Conservation (phyloP, 23 tunicate species). For the Diplosoma virens region DNA sequence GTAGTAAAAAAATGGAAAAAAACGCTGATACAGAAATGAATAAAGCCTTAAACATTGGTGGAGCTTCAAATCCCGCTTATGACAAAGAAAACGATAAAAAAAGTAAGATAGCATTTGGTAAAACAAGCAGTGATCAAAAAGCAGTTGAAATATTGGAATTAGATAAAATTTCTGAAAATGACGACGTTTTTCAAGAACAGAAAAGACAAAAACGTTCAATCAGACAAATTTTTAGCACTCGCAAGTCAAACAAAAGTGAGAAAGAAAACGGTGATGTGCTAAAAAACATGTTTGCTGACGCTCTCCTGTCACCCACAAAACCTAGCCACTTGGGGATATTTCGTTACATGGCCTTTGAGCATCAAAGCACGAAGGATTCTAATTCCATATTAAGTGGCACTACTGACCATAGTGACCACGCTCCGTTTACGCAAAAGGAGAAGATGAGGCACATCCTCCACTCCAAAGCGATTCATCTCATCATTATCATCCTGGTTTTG, state of each 20-base stretch:
- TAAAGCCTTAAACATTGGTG: too few relatives aligned
- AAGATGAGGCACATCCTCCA: constrained; percentile 19
- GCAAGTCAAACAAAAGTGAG: too few relatives aligned
- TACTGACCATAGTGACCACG: not conserved
- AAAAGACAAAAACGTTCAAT: not conserved
- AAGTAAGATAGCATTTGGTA: too few relatives aligned
- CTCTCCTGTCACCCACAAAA: not conserved
- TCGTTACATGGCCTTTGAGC: constrained; percentile 12
- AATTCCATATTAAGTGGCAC: not conserved
- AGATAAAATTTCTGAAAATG: not conserved
- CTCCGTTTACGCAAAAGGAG: not conserved
- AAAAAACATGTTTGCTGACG: not conserved
- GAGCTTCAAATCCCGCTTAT: too few relatives aligned
- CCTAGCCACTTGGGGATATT: constrained; percentile 12
- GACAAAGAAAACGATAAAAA: too few relatives aligned
- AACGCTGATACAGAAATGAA: too few relatives aligned
- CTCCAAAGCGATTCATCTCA: constrained; percentile 22
- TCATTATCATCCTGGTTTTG: constrained; percentile 55
- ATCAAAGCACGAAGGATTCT: not conserved
- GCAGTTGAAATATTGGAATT: too few relatives aligned
- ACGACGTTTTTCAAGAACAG: not conserved
- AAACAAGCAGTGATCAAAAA: too few relatives aligned
- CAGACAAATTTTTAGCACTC: not conserved
- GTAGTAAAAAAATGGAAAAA: too few relatives aligned
- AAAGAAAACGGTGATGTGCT: not conserved